Evolutionary conservation across 2,113 vertebrate species (phyloP).

Genomic region (Setophaga petechia): DNA sequence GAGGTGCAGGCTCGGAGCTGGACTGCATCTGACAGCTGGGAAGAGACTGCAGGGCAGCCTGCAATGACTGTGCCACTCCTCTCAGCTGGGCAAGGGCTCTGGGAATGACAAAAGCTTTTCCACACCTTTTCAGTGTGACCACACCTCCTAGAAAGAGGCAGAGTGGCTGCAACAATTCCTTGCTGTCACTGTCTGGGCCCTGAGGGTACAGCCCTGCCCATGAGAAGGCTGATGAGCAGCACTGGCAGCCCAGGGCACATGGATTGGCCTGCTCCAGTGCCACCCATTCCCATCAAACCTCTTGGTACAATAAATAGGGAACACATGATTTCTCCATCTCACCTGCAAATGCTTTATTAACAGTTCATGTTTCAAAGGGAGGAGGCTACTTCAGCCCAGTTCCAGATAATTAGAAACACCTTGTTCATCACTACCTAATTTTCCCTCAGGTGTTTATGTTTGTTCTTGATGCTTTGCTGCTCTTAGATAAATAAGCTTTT

Average conservation of each 20-base stretch:
- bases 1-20: not conserved
- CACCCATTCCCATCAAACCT: not conserved
- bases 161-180: not conserved
- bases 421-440: not conserved
- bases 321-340: not conserved
- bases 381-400: not conserved
- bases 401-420: not conserved
- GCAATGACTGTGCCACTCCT: not conserved
- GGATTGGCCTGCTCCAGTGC: not conserved
- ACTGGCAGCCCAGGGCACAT: not conserved
- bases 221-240: not conserved
- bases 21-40: not conserved
- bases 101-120: not conserved
- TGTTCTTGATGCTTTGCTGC: not conserved
- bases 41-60: not conserved
- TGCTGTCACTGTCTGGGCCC: not conserved
- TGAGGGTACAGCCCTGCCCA: not conserved
- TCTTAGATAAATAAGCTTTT: not conserved
- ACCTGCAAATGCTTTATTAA: not conserved
- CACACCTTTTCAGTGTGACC: not conserved
- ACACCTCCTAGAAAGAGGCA: not conserved
- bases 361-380: not conserved
- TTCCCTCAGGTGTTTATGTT: not conserved
- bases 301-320: not conserved
- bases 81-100: not conserved